A percentile compares a stretch with the other conserved stretches of the same genome.
Conservation (phyloP, 2,797 vertebrate species). For the Tapera naevia region DNA sequence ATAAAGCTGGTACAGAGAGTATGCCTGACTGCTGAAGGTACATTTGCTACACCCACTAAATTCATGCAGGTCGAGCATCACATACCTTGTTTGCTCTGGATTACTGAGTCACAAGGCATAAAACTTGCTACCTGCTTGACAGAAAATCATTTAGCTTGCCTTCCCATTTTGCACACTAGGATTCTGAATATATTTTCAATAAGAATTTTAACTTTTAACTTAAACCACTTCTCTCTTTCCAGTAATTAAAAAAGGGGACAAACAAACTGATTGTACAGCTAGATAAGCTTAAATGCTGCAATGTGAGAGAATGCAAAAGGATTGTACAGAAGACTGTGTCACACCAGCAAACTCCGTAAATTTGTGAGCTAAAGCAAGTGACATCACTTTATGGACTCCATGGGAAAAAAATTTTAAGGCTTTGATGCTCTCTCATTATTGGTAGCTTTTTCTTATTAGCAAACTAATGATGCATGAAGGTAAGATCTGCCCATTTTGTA, state of each 20-base stretch:
- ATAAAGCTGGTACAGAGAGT: background rate
- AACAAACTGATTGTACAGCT: background rate
- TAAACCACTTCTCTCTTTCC: background rate
- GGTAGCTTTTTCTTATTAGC: background rate
- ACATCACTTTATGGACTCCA: background rate
- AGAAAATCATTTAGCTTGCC: background rate
- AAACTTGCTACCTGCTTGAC: background rate
- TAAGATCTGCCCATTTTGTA: background rate
- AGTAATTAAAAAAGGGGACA: background rate
- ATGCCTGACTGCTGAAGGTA: fast-evolving
- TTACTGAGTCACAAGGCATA: background rate
- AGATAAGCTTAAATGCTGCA: background rate
- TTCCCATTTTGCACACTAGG: background rate
- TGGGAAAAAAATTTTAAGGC: background rate
- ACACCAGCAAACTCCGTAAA: background rate
- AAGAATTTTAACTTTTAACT: background rate
- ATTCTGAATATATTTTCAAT: background rate
- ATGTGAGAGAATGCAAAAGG: background rate
- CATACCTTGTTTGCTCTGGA: background rate
- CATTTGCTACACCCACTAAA: background rate
- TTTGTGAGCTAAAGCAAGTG: background rate
- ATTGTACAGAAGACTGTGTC: background rate
- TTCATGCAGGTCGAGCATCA: background rate
- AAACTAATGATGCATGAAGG: background rate
- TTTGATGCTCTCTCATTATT: background rate